A percentile compares a stretch with the other conserved stretches of the same genome.
Evolutionary conservation across 2,797 vertebrate species (phyloP).

Genomic region (Erpetoichthys calabaricus): DNA sequence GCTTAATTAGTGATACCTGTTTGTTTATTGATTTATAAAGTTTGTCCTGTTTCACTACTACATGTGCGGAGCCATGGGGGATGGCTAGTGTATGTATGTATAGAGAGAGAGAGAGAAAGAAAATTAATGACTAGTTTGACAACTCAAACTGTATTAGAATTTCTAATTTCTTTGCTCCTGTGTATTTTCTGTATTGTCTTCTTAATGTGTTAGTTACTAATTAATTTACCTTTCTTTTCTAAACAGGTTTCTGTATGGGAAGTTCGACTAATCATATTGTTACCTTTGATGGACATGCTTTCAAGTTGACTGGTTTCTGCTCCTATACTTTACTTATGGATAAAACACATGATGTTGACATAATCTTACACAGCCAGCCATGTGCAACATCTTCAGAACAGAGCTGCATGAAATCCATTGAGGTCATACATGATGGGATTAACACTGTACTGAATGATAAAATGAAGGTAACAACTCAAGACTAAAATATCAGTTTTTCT

Average conservation of each 20-base stretch:
- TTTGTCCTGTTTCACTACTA: no score
- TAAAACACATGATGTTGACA: constrained; percentile 42
- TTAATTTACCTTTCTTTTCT: constrained; percentile 1
- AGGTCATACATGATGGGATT: constrained; percentile 47
- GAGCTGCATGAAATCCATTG: constrained; percentile 75
- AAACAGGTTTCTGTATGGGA: constrained; percentile 75
- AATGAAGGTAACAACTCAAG: constrained; percentile 58
- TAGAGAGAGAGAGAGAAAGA: no score
- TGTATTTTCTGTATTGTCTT: not conserved
- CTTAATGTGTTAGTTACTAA: not conserved
- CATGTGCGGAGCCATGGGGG: no score
- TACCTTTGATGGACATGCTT: constrained; percentile 72
- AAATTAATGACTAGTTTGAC: no score
- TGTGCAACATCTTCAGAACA: constrained; percentile 43
- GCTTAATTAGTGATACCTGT: no score
- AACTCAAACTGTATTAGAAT: no score
- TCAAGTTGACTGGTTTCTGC: constrained; percentile 70
- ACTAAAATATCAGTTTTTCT: not conserved
- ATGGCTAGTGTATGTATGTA: no score
- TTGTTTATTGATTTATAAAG: no score
- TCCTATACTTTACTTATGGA: constrained; percentile 71
- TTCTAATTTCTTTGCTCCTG: no score
- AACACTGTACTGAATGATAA: constrained; percentile 60
- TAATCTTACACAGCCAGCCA: constrained; percentile 61
- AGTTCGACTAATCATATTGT: constrained; percentile 83